phyloP scores from a whole-genome alignment of 2,888 invertebrate genomes.

The Xanthia togata region DNA sequence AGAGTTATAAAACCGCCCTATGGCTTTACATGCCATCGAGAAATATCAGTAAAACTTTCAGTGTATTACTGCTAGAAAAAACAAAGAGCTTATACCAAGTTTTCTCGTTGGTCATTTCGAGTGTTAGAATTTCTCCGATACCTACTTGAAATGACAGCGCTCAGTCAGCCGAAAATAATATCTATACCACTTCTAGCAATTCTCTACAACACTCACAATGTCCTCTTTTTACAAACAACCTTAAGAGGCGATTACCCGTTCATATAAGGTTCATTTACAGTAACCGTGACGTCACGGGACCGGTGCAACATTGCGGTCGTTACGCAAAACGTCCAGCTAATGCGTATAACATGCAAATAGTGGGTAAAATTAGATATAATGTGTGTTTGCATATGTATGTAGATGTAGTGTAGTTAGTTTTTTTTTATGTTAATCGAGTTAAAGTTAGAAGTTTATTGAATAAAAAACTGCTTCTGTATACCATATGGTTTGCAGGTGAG shows the following conservation, averaged over 20 bases:
- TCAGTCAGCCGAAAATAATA: no score
- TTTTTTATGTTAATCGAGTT: slow-evolving; percentile 28
- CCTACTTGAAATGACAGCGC: no score
- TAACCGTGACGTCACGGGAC: slow-evolving; percentile 29
- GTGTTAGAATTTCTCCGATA: no score
- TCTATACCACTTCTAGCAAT: slow-evolving; percentile 10
- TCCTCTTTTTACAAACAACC: slow-evolving; percentile 27
- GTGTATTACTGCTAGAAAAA: no score
- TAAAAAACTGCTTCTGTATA: neutral
- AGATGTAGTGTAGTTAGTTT: slow-evolving; percentile 4
- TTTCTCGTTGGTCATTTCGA: no score
- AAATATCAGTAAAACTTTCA: no score
- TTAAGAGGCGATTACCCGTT: slow-evolving; percentile 24
- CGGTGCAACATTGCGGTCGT: slow-evolving; percentile 24
- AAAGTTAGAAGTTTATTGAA: slow-evolving; percentile 25
- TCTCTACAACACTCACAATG: neutral
- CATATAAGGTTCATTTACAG: slow-evolving; percentile 34
- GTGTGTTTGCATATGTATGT: slow-evolving; percentile 24
- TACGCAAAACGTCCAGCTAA: slow-evolving; percentile 29
- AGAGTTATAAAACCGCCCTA: no score
- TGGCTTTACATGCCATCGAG: no score
- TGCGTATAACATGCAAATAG: slow-evolving; percentile 48
- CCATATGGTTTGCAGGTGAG: neutral
- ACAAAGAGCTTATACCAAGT: no score
- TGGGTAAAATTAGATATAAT: slow-evolving; percentile 50